Conservation (phyloP, 2,113 vertebrate species). For the Oreamnos americanus region DNA sequence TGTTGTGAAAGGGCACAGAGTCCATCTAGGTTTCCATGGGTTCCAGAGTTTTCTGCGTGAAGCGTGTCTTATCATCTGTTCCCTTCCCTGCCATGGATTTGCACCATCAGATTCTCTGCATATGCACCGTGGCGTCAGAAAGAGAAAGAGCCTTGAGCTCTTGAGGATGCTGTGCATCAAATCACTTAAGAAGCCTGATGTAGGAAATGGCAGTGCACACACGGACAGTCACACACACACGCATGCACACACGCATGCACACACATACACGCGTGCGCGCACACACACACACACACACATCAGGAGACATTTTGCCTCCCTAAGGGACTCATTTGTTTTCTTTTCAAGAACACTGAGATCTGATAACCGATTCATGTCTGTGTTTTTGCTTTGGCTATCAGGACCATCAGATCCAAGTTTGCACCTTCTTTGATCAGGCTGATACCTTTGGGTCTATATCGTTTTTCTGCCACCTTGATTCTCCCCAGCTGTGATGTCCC, state of each 20-base stretch:
- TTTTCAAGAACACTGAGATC: neutral
- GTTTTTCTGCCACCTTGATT: neutral
- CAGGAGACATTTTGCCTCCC: neutral
- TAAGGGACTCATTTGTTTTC: neutral
- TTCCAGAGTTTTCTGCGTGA: neutral
- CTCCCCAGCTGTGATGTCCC: too few species aligned
- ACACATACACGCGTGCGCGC: rapidly evolving
- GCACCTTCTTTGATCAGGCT: neutral
- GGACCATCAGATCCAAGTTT: neutral
- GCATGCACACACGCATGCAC: rapidly evolving
- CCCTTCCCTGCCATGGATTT: neutral
- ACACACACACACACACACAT: too few species aligned
- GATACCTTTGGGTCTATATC: neutral
- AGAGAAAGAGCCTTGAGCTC: neutral
- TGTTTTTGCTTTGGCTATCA: neutral
- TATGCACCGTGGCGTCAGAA: rapidly evolving
- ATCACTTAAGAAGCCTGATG: neutral
- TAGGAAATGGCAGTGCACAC: neutral
- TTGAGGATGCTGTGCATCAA: rapidly evolving
- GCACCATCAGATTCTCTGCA: too few species aligned
- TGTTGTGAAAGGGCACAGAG: neutral
- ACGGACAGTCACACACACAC: rapidly evolving
- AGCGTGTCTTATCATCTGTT: neutral
- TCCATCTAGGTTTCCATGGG: too few species aligned
- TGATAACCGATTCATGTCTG: rapidly evolving